These are phyloP conservation scores for Cuculus canorus DNA, from an alignment of 2,797 vertebrate genomes.

Conservation along the genomic window DNA sequence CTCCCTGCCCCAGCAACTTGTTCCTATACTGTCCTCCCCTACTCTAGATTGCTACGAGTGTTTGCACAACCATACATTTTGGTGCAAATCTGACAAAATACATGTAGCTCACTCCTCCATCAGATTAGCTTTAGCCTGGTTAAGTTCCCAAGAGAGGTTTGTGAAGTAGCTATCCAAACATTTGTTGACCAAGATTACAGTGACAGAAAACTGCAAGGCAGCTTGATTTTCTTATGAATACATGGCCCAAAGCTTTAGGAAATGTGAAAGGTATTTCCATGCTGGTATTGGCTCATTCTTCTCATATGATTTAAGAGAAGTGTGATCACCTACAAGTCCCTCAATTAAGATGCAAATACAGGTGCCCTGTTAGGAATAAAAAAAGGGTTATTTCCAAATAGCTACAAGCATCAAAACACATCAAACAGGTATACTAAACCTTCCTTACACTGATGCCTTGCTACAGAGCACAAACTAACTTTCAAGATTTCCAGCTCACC, in stretches of 20 bases:
- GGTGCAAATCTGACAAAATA: background rate
- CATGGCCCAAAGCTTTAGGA: background rate
- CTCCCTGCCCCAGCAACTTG: background rate
- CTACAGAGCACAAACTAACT: background rate
- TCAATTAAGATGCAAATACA: background rate
- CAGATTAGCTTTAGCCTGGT: background rate
- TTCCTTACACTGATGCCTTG: background rate
- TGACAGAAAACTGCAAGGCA: background rate
- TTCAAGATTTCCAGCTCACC: background rate
- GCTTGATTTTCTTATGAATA: background rate
- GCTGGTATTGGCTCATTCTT: background rate
- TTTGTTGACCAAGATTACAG: background rate
- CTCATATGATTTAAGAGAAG: background rate
- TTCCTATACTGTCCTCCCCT: background rate
- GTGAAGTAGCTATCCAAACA: background rate
- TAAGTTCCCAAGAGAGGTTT: background rate
- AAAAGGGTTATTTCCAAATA: background rate
- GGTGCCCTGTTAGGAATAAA: background rate
- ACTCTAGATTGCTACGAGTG: background rate
- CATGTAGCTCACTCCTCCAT: background rate
- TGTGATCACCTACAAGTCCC: background rate
- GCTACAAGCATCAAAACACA: background rate
- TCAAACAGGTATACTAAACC: background rate
- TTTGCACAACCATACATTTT: fast-evolving
- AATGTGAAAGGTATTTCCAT: background rate